Conservation (phyloP, 2,888 invertebrate genomes). For the Ochropleura plecta region DNA sequence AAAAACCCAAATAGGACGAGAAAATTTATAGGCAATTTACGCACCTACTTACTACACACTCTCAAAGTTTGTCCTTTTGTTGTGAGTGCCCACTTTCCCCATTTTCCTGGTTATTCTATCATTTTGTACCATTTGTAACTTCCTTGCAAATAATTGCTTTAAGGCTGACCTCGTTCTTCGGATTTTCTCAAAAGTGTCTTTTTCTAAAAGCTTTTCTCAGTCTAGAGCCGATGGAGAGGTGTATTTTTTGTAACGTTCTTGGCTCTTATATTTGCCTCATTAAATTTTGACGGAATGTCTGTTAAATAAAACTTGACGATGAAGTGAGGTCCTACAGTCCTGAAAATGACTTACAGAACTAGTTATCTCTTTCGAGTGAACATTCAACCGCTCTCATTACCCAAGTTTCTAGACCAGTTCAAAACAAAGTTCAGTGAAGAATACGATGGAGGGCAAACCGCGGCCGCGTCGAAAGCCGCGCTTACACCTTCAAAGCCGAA, state of each 20-base stretch:
- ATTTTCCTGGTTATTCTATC: slow-evolving; percentile 60
- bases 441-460: slow-evolving; percentile 25
- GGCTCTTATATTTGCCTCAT: slow-evolving; percentile 28
- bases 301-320: background rate
- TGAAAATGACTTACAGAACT: slow-evolving; percentile 27
- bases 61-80: slow-evolving; percentile 61
- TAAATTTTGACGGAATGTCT: slow-evolving; percentile 17
- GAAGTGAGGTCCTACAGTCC: slow-evolving; percentile 16
- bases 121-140: slow-evolving; percentile 61
- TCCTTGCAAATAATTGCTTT: slow-evolving; percentile 59
- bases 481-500: slow-evolving; percentile 46
- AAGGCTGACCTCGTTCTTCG: slow-evolving; percentile 38
- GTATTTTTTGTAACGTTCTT: slow-evolving; percentile 27
- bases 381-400: slow-evolving; percentile 25
- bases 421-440: slow-evolving; percentile 39
- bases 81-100: slow-evolving; percentile 53
- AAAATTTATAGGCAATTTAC: slow-evolving; percentile 70
- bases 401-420: slow-evolving; percentile 33
- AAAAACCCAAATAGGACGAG: slow-evolving; percentile 30
- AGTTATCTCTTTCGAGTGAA: slow-evolving; percentile 39
- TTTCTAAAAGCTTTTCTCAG: slow-evolving; percentile 35
- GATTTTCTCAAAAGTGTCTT: slow-evolving; percentile 38
- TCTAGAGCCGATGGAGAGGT: slow-evolving; percentile 26
- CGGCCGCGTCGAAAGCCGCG: background rate
- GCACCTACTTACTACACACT: slow-evolving; percentile 56